phyloP scores from a whole-genome alignment of 2,113 vertebrate species.

The Orycteropus afer region DNA sequence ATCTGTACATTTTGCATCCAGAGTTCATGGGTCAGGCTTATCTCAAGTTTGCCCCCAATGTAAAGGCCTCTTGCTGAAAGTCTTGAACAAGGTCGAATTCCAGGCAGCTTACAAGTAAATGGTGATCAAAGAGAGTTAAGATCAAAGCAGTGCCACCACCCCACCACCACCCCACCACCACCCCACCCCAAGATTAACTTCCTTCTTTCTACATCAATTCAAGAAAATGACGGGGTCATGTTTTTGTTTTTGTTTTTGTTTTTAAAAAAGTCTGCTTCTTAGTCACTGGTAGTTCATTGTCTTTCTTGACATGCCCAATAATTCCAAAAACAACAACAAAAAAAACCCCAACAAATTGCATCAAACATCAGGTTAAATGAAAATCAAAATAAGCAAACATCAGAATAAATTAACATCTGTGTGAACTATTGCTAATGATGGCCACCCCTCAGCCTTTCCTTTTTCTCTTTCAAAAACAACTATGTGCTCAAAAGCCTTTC shows the following conservation, averaged over 20 bases:
- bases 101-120: not conserved
- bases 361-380: conserved; percentile 83
- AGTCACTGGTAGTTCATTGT: conserved; percentile 6
- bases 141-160: not conserved
- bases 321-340: too few relatives aligned
- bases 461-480: conserved; percentile 83
- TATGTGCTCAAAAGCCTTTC: conserved; percentile 70
- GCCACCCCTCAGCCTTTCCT: conserved; percentile 70
- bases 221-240: not conserved
- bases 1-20: not conserved
- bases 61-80: not conserved
- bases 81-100: not conserved
- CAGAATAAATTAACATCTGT: conserved; percentile 80
- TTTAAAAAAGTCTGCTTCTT: not conserved
- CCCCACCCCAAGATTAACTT: not conserved
- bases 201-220: not conserved
- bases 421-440: conserved; percentile 76
- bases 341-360: conserved; percentile 72
- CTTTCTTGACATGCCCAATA: conserved; percentile 48
- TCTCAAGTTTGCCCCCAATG: not conserved
- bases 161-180: not conserved
- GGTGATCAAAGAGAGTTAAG: not conserved
- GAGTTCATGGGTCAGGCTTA: not conserved
- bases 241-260: not conserved
- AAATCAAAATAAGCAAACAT: conserved; percentile 84